Percentiles rank a stretch among this genome's conserved stretches.
These are phyloP conservation scores for Meleagris gallopavo DNA, from an alignment of 2,113 vertebrate genomes.

Conservation along the genomic window DNA sequence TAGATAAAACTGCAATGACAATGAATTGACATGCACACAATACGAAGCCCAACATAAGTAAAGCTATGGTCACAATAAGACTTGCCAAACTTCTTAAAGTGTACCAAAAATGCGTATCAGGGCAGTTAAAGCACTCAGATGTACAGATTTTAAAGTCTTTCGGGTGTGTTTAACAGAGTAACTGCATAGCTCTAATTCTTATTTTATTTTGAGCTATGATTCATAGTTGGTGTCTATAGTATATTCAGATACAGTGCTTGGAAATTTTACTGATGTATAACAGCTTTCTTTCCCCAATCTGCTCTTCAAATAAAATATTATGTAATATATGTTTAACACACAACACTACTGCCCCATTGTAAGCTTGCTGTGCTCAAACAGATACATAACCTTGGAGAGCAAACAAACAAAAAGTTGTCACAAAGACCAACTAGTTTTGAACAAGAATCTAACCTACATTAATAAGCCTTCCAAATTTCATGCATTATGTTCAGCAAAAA, in stretches of 20 bases:
- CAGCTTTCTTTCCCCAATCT: not conserved
- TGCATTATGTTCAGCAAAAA: conserved; percentile 71
- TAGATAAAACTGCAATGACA: conserved; percentile 19
- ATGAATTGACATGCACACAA: conserved; percentile 75
- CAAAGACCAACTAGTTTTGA: conserved; percentile 58
- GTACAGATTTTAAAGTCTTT: not conserved
- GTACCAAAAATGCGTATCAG: not conserved
- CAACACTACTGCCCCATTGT: conserved; percentile 2
- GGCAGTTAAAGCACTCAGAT: conserved; percentile 19
- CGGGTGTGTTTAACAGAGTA: not conserved
- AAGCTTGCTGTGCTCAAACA: conserved; percentile 1
- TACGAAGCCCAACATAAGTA: conserved; percentile 17
- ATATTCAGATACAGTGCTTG: conserved; percentile 1
- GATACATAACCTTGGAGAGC: conserved; percentile 14
- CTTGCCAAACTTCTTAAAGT: conserved; percentile 37
- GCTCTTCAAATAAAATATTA: conserved; percentile 25
- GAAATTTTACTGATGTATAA: not conserved
- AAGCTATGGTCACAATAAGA: not conserved
- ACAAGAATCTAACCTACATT: conserved; percentile 11
- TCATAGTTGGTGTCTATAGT: not conserved
- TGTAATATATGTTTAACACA: not conserved
- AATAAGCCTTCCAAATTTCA: conserved; percentile 57
- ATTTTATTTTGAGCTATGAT: not conserved
- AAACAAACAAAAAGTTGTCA: conserved; percentile 28
- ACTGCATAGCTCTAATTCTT: conserved; percentile 1